Base-by-base conservation (phyloP, 2,888 invertebrate genomes). In the Drosophila tripunctata region DNA sequence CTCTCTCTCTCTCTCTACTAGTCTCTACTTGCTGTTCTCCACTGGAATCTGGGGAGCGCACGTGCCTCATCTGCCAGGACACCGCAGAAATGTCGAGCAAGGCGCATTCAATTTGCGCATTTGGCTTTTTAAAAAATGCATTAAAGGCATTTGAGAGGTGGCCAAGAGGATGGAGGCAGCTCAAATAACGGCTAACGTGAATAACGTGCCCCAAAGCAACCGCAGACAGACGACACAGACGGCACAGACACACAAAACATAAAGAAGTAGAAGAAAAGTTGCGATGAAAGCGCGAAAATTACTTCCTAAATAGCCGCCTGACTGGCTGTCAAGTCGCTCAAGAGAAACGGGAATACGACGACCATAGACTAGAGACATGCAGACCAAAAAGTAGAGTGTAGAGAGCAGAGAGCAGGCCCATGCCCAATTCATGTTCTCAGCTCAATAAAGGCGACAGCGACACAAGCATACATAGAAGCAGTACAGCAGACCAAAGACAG, bases 71-170 rank as follows among this genome's bases (percentile, higher is more conserved):
- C 27, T 55, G 38, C 40, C 58, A 54, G 68, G 60, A 57, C 30
- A 76, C 86, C 86, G 58, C 79, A 86, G 50, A 67, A 63, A 60
- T 55, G 67, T 44, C 50, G 55, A 51, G 50, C 62, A 56, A 77
- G 70, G 75, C 65, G 71, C 87, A 84, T 81, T 81, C 87, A 81
- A 81, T 81, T 81, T 87, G 84, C 73, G 84, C 87, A 84, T 84
- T 87, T 81, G 87, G 87, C 86, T 83, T 84, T 82, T 87, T 81
- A 81, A 87, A 81, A 81, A 84, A 81, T 81, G 81, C 81, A 81
- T 81, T 81, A 81, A 87, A 84, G 75, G 65, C 74, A 56, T 21
- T 33, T 50, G 73, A 61, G 27, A 30, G 35, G 17, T 12, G 19
- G 36, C 5, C 7, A 24, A 1, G 6, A 1, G 50, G 17, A 1